Percentiles rank a stretch among this genome's conserved stretches.
phyloP scores from a whole-genome alignment of 1,140 invertebrate genomes.

The Drosophila tani region DNA sequence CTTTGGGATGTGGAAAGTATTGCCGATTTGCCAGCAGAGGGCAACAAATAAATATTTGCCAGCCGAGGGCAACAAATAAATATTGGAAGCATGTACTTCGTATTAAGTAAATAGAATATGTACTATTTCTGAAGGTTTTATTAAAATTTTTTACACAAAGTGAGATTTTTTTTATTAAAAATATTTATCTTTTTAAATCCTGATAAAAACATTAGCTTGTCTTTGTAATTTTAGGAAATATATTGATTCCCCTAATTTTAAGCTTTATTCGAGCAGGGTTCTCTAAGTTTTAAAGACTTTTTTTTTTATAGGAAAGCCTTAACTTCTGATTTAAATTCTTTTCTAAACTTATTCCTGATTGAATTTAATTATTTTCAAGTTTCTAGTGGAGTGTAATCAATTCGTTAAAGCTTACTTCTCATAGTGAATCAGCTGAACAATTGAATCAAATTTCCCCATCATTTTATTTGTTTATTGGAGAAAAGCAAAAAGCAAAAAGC shows the following conservation, averaged over 20 bases:
- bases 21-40: not conserved
- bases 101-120: not conserved
- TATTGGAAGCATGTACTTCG: not conserved
- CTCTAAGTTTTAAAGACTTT: too few species aligned
- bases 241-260: too few species aligned
- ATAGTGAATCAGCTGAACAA: constrained; percentile 1
- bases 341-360: not conserved
- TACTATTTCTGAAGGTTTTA: not conserved
- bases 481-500: too few species aligned
- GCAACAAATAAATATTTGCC: not conserved
- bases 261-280: too few species aligned
- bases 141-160: not conserved
- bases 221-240: not conserved
- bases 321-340: not conserved
- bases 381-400: not conserved
- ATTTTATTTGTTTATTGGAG: constrained; percentile 5
- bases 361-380: constrained; percentile 19
- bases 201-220: not conserved
- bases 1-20: not conserved
- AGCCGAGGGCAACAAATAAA: not conserved
- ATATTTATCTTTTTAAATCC: not conserved
- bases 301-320: not conserved
- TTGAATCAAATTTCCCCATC: constrained; percentile 2
- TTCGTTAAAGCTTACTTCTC: constrained; percentile 13
- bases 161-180: too few species aligned